Evolutionary conservation across 2,888 invertebrate species (phyloP).

Genomic region (Phyllotreta striolata): DNA sequence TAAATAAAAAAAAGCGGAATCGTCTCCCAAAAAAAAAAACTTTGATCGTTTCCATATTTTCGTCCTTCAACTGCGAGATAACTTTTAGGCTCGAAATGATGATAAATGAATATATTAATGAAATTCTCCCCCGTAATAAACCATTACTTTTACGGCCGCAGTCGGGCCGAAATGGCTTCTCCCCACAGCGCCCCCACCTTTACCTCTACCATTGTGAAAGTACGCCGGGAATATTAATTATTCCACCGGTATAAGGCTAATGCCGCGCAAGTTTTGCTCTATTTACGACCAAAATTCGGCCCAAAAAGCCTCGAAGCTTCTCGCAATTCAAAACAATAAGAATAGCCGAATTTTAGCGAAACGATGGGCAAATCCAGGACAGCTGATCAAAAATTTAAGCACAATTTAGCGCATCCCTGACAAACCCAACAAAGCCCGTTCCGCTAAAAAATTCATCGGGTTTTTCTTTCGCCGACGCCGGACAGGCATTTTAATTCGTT

Average conservation of each 20-base stretch:
- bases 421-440: background rate
- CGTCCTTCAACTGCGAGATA: slow-evolving; percentile 17
- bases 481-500: slow-evolving; percentile 17
- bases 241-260: slow-evolving; percentile 21
- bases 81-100: slow-evolving; percentile 29
- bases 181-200: slow-evolving; percentile 5
- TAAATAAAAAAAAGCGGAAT: slow-evolving; percentile 15
- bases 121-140: slow-evolving; percentile 41
- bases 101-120: slow-evolving; percentile 41
- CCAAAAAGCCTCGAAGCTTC: background rate
- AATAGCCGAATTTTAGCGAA: too few relatives aligned
- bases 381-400: slow-evolving; percentile 18
- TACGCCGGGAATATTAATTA: slow-evolving; percentile 30
- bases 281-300: slow-evolving; percentile 2
- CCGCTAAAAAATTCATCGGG: slow-evolving; percentile 14
- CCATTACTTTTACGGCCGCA: slow-evolving; percentile 37
- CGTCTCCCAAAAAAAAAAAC: slow-evolving; percentile 12
- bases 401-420: slow-evolving; percentile 14
- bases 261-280: slow-evolving; percentile 4
- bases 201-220: slow-evolving; percentile 18
- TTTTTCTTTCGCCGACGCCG: background rate
- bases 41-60: slow-evolving; percentile 32
- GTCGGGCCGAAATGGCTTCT: slow-evolving; percentile 19
- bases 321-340: too few relatives aligned
- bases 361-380: background rate